These are phyloP conservation scores for Lissonota sp. DNA, from an alignment of 2,888 invertebrate genomes.

Conservation along the genomic window DNA sequence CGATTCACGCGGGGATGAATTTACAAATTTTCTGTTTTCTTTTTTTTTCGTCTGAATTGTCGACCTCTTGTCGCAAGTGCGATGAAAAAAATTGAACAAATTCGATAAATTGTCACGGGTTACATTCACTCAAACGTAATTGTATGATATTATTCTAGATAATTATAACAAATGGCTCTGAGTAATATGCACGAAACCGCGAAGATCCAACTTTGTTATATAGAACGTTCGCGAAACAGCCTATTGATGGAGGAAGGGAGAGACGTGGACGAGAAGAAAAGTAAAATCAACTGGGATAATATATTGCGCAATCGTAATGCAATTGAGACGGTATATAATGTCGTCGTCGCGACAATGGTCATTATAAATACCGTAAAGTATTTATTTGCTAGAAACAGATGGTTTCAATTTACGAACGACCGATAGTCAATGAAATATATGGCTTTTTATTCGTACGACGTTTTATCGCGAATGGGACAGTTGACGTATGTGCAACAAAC, in stretches of 20 bases:
- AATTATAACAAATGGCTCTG: too few species aligned
- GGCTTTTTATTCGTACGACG: conserved; percentile 11
- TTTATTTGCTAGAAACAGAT: conserved; percentile 47
- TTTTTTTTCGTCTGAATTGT: too few species aligned
- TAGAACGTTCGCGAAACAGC: conserved; percentile 21
- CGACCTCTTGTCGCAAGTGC: too few species aligned
- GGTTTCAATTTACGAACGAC: conserved; percentile 6
- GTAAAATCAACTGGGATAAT: conserved; percentile 37
- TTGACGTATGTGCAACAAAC: conserved; percentile 24
- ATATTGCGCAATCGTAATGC: conserved; percentile 45
- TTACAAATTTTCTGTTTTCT: too few species aligned
- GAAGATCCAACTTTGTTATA: background rate
- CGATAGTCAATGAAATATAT: conserved; percentile 10
- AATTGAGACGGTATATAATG: conserved; percentile 40
- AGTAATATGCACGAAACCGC: background rate
- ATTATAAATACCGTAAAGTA: conserved; percentile 55
- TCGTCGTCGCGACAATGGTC: conserved; percentile 36
- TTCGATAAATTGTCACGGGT: too few species aligned
- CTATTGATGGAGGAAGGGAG: background rate
- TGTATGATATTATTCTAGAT: too few species aligned
- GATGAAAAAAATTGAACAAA: too few species aligned
- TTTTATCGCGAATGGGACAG: conserved; percentile 23
- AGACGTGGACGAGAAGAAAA: conserved; percentile 12
- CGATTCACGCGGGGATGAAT: too few species aligned
- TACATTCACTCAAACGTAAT: too few species aligned